Base-by-base conservation (phyloP, 1,140 invertebrate genomes). In the Chionoecetes opilio region DNA sequence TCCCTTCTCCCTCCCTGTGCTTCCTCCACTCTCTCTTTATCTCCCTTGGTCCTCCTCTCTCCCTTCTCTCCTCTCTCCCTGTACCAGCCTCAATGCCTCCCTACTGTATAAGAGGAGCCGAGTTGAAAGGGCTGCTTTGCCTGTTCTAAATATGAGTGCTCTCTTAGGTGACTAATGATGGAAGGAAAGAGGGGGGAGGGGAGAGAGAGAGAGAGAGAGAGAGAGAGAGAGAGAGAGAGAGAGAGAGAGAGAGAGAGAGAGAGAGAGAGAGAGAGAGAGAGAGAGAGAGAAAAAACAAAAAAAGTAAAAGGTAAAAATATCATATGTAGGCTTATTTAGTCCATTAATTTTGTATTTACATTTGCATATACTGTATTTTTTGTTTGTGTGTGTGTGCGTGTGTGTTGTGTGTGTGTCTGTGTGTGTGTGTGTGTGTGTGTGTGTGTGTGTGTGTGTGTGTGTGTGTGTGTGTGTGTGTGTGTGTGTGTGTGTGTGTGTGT, bases 191-290 rank as follows among this genome's bases (percentile, higher is more conserved):
- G 21, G 53, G 53, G 2, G 41, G 9, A 21, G 9, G 17, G 9
- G 53, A 21, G 6, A 63, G 53, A 21, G 6, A 63, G 53, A 63
- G 53, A 63, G 53, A 26, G 53, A 75, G 63, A n/a, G n/a, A 75
- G 63, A 75, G 63, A n/a, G 63, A 75, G 63, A 75, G 63, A n/a
- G 46, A n/a, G 63, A 75, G 63, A 75, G 63, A 75, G 21, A n/a
- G n/a, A 75, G 63, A 75, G 63, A n/a, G 63, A 53, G 63, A n/a
- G 63, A 75, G 63, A n/a, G 63, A n/a, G 63, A n/a, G 63, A 75
- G 63, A n/a, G 63, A 75, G 63, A 75, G 63, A 75, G 63, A 26
- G 41, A 46, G 41, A 46, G 41, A n/a, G n/a, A n/a, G n/a, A n/a
- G n/a, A n/a, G n/a, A n/a, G n/a, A n/a, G n/a, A n/a, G n/a, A n/a